Percentiles rank a stretch among this genome's conserved stretches.
These are phyloP conservation scores for Neotoxoptera formosana DNA, from an alignment of 1,140 invertebrate genomes.

Conservation along the genomic window DNA sequence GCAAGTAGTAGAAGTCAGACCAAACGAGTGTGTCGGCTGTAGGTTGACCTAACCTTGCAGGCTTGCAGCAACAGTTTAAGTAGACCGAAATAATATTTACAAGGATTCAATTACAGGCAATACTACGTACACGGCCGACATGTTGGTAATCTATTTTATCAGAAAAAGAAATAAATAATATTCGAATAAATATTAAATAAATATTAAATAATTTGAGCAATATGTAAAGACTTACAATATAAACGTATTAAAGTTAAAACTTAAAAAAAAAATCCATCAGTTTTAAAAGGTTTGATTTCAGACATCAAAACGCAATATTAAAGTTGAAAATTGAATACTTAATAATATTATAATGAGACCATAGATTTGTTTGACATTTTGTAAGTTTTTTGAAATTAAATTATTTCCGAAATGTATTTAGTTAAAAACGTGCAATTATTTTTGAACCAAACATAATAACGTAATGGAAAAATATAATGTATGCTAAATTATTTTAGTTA, in stretches of 20 bases:
- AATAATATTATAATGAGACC: neutral
- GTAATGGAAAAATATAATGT: neutral
- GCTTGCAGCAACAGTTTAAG: neutral
- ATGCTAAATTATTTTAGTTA: neutral
- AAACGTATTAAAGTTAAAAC: neutral
- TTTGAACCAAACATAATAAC: neutral
- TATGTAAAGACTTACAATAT: neutral
- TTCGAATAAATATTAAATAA: too few relatives aligned
- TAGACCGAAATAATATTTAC: neutral
- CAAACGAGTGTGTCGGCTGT: neutral
- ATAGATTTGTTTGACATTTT: neutral
- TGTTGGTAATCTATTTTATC: neutral
- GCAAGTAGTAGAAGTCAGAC: neutral
- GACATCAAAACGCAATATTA: neutral
- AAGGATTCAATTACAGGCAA: neutral
- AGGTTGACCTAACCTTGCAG: neutral
- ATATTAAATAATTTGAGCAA: too few relatives aligned
- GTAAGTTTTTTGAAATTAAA: neutral
- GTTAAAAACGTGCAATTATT: neutral
- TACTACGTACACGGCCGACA: neutral
- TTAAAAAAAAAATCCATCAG: neutral
- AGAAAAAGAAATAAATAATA: conserved; percentile 1
- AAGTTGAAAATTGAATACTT: neutral
- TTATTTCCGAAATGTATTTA: neutral
- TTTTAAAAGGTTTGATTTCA: neutral